phyloP scores from a whole-genome alignment of 2,888 invertebrate species.

The Volucella inanis region DNA sequence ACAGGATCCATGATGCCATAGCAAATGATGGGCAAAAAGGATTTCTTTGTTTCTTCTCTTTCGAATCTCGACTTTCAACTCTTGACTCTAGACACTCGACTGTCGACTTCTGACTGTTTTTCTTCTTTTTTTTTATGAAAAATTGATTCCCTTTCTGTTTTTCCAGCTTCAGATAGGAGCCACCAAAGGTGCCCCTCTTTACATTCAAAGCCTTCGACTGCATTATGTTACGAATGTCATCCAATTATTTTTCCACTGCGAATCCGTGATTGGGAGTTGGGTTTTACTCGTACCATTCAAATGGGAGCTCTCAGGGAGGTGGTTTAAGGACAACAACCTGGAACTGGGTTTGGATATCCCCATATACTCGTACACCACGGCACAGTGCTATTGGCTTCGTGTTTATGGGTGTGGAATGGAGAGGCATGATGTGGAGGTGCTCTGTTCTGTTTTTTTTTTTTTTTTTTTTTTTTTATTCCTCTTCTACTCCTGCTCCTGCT shows the following conservation, averaged over 20 bases:
- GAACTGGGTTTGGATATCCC: conserved; percentile 23
- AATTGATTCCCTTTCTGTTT: conserved; percentile 49
- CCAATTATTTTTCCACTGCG: conserved; percentile 72
- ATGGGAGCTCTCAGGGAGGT: conserved; percentile 56
- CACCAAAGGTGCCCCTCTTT: conserved; percentile 26
- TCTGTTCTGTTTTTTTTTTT: neutral
- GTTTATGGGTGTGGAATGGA: neutral
- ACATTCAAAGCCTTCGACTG: neutral
- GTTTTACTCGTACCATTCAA: conserved; percentile 51
- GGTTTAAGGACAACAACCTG: conserved; percentile 72
- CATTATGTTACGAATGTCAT: conserved; percentile 59
- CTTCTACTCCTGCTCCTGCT: conserved; percentile 1
- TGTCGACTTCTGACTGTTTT: neutral
- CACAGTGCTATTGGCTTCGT: conserved; percentile 27
- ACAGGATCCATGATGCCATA: conserved; percentile 58
- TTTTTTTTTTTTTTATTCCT: conserved; percentile 37
- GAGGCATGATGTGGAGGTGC: conserved; percentile 17
- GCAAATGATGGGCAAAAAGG: conserved; percentile 71
- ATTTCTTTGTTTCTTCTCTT: conserved; percentile 57
- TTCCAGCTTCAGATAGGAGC: conserved; percentile 21
- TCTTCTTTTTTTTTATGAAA: conserved; percentile 49
- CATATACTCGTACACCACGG: conserved; percentile 55
- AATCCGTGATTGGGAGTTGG: conserved; percentile 56
- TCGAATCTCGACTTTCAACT: too few species aligned
- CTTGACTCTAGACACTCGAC: too few species aligned